Base-by-base conservation (phyloP, 2,113 vertebrate genomes). In the Hypocryptadius cinnamomeus region DNA sequence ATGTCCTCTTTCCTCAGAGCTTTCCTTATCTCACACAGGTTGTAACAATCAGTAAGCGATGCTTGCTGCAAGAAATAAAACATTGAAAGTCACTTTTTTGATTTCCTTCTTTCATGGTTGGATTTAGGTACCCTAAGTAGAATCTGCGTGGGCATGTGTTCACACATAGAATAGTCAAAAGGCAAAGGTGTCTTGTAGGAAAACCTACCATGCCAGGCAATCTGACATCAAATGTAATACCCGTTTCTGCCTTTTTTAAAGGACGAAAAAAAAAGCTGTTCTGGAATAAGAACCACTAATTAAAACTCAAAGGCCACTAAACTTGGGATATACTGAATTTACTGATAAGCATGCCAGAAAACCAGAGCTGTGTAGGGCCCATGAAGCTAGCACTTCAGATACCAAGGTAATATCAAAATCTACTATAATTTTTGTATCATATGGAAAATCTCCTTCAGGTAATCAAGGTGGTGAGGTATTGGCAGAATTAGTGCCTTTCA, bases 201-300 rank as follows among this genome's bases (percentile, higher is more conserved):
- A 80, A 92, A 40, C 19, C 33, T 44, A 21, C 30, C 19, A 10
- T 0, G 0, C 21, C 25, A n/a, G n/a, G 50, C 27, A 42, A 4
- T 50, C 24, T 54, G 25, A 31, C 9, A 3, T 86, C 53, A 50
- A 47, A 23, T 59, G 37, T 45, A 27, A 10, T 40, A 31, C 35
- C 48, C 40, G 35, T 27, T 68, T 77, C 24, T 82, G 11, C 31
- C 21, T 39, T 47, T 51, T 71, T 42, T 11, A 33, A 85, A 78
- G 25, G 31, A 48, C 21, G 35, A 60, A 68, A 24, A 68, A 20
- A 16, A 25, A 2, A 89, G 25, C 11, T 35, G 6, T 63, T 90
- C 21, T 61, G 50, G 25, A 81, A 45, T 79, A 61, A 69, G 44
- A 76, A 33, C 13, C 54, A 19, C 14, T 57, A 20, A 31, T 28